phyloP scores from a whole-genome alignment of 1,140 invertebrate genomes.

The Gerris buenoi region DNA sequence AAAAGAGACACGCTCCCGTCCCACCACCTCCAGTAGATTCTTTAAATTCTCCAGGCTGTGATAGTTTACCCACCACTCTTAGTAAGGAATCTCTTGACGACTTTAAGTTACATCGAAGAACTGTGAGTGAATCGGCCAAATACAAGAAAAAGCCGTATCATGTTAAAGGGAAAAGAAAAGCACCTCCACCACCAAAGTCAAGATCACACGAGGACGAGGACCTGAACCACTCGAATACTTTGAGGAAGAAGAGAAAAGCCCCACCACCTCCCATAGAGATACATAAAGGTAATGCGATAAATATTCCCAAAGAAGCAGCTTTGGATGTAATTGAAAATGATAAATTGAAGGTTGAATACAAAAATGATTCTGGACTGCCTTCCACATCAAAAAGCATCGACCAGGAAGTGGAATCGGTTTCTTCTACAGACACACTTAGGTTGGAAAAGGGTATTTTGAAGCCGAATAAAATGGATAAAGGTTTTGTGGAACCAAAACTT shows the following conservation, averaged over 20 bases:
- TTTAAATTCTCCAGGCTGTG: not conserved
- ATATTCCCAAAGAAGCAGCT: not conserved
- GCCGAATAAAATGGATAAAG: slow-evolving; percentile 21
- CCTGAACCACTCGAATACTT: slow-evolving; percentile 26
- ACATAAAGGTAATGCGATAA: too few relatives aligned
- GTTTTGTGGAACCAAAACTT: slow-evolving; percentile 12
- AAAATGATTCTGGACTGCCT: not conserved
- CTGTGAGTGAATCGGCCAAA: slow-evolving; percentile 38
- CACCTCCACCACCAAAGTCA: slow-evolving; percentile 44
- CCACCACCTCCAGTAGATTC: slow-evolving; percentile 19
- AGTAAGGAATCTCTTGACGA: not conserved
- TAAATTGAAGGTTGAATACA: too few relatives aligned
- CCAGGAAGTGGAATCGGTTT: slow-evolving; percentile 7
- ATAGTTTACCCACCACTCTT: slow-evolving; percentile 1
- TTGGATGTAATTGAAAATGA: not conserved
- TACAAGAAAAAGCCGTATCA: slow-evolving; percentile 34
- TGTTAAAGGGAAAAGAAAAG: slow-evolving; percentile 56
- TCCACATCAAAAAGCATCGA: not conserved
- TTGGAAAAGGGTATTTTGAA: slow-evolving; percentile 33
- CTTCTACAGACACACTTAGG: slow-evolving; percentile 33
- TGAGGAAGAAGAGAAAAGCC: slow-evolving; percentile 40
- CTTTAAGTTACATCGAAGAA: slow-evolving; percentile 24
- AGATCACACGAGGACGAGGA: slow-evolving; percentile 1
- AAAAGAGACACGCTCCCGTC: slow-evolving; percentile 26
- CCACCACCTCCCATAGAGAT: slow-evolving; percentile 38